A percentile compares a stretch with the other conserved stretches of the same genome.
Conservation (phyloP, 1,140 invertebrate species). For the Drosophila funebris region DNA sequence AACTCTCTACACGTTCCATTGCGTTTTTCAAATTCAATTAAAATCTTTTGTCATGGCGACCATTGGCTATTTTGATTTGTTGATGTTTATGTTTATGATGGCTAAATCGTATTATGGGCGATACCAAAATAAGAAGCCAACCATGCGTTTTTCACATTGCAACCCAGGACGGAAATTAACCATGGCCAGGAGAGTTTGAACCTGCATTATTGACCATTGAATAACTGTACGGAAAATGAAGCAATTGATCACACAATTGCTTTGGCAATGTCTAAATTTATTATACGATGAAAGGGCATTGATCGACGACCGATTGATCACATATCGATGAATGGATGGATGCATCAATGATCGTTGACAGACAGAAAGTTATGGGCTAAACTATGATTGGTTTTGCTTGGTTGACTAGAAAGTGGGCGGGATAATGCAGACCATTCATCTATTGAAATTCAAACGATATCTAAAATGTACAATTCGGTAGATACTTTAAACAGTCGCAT, state of each 20-base stretch:
- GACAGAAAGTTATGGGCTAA: conserved; percentile 54
- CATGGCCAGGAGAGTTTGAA: conserved; percentile 26
- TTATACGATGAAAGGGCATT: conserved; percentile 63
- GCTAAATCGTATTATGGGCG: conserved; percentile 14
- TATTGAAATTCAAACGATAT: too few relatives aligned
- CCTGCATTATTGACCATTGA: conserved; percentile 24
- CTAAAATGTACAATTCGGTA: too few relatives aligned
- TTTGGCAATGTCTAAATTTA: conserved; percentile 41
- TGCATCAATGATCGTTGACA: conserved; percentile 19
- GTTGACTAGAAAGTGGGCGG: conserved; percentile 30
- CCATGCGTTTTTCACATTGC: conserved; percentile 49
- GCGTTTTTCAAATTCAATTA: conserved; percentile 81
- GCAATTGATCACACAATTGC: conserved; percentile 29
- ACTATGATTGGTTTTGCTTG: conserved; percentile 23
- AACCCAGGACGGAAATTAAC: conserved; percentile 58
- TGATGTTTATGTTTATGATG: conserved; percentile 36
- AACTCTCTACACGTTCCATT: conserved; percentile 68
- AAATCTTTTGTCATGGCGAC: conserved; percentile 75
- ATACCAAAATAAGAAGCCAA: conserved; percentile 53
- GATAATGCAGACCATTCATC: neutral
- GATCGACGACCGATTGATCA: conserved; percentile 38
- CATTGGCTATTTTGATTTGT: conserved; percentile 61
- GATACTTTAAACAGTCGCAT: conserved; percentile 6
- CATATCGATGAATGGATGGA: neutral
- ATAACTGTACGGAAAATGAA: conserved; percentile 45